Evolutionary conservation across 2,797 vertebrate genomes (phyloP), one percentile per base, ranked within the genome.

Genomic region (Acanthopagrus latus): DNA sequence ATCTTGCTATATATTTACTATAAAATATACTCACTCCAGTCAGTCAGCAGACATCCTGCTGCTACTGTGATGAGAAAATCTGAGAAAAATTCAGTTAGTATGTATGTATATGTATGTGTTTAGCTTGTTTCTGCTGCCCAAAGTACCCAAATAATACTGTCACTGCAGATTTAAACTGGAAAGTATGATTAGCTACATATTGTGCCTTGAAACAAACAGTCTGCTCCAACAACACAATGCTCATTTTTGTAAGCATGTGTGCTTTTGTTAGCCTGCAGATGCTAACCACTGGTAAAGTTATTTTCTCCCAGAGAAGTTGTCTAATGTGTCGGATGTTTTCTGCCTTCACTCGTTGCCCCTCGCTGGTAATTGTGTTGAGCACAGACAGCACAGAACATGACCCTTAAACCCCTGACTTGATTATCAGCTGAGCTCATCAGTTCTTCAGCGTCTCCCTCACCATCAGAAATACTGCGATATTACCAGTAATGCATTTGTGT

Each of bases 391-490:
- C 46, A 25, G 2, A 68, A 65, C 48, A 62, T 59, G 63, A 71
- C 57, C 58, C 44, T n/a, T 46, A 20, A 55, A 72, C 48, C 33
- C 7, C 27, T 21, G 25, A 50, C 57, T 65, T 58, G 57, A 80
- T 82, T 43, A 82, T 83, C 38, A 79, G 50, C 71, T 41, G 41
- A 78, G 57, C 58, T n/a, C 50, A 54, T 54, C 71, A 70, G 75
- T 66, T 64, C 74, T 78, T 78, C 59, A 72, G 43, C 11, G 1
- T 33, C 33, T 33, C n/a, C 17, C 0, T 38, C 33, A 58, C 74
- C 60, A 12, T 69, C 68, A 70, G 52, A 13, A 80, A 33, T 7
- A 29, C 44, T 1, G 65, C 59, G 43, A 71, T 51, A 76, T 62
- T 60, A 23, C 43, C 75, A 43, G 54, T 55, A 56, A 76, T 64